Base-by-base conservation (phyloP, 2,797 vertebrate genomes). In the Paratrypauchen microcephalus region DNA sequence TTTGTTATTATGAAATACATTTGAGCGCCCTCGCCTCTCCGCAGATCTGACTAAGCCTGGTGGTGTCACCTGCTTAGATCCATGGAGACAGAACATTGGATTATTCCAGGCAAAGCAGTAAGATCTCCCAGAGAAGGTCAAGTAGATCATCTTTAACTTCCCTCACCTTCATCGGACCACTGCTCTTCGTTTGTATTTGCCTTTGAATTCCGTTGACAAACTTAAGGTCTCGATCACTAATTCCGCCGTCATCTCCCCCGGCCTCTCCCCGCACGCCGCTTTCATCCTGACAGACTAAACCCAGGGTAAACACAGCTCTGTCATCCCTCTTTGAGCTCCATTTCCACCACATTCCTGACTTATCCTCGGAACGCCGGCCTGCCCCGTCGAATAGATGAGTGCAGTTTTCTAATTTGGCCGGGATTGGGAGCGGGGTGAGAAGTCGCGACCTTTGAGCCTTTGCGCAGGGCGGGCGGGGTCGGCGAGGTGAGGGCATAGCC, bases 401-500 rank as follows among this genome's bases (percentile, higher is more conserved):
- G 60, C 65, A 66, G 76, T 82, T 88, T 83, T 86, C 76, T 85
- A 83, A 89, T 89, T 86, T 81, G 86, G 84, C 74, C 36, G 15
- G 79, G 81, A 82, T 86, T 79, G 74, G 73, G 79, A 72, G 65
- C 58, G 74, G 72, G 90, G 87, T 90, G 86, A 86, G 73, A 66
- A 82, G 56, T 52, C 75, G 4, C 63, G 81, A 66, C 79, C 85
- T 83, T 69, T 84, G 78, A n/a, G 81, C 79, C 85, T 86, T 87
- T 89, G 85, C 88, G 85, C 65, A 78, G 77, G 72, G 75, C 80
- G 69, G 69, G 66, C 47, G 70, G 69, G 88, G 87, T 90, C 85
- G 84, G 73, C 5, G 82, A 86, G 86, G 84, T 77, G 86, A 87
- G 76, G 81, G 77, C 79, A 81, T 80, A 73, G 89, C 91, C 85